Conservation (phyloP, 2,113 vertebrate genomes). For the Hemichromis elongatus region DNA sequence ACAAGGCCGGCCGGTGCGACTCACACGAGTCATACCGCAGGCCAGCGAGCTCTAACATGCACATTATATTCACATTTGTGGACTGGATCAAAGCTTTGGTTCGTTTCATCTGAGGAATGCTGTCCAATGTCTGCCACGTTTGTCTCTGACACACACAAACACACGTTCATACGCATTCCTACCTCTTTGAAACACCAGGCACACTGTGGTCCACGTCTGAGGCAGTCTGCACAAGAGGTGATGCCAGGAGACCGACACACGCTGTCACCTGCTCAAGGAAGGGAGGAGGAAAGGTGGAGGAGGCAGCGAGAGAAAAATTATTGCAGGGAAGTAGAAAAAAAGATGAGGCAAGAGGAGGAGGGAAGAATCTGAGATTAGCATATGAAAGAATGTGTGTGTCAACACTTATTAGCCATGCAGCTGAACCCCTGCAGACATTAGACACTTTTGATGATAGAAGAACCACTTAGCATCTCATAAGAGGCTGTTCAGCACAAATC, state of each 20-base stretch:
- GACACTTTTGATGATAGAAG: slow-evolving; percentile 26
- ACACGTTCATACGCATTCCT: slow-evolving; percentile 13
- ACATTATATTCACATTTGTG: slow-evolving; percentile 53
- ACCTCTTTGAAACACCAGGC: slow-evolving; percentile 97
- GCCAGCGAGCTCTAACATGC: slow-evolving; percentile 14
- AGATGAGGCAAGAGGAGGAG: not conserved
- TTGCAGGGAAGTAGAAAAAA: not conserved
- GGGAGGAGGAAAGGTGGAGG: not conserved
- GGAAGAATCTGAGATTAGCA: slow-evolving; percentile 35
- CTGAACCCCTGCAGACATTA: not conserved
- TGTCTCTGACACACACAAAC: not conserved
- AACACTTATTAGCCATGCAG: slow-evolving; percentile 39
- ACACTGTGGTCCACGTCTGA: slow-evolving; percentile 86
- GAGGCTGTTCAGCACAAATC: not conserved
- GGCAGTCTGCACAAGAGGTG: slow-evolving; percentile 82
- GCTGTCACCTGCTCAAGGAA: slow-evolving; percentile 75
- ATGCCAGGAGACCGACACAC: slow-evolving; percentile 78
- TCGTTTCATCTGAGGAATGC: slow-evolving; percentile 49
- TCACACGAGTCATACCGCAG: slow-evolving; percentile 11
- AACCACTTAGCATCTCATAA: slow-evolving; percentile 24
- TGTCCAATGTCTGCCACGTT: not conserved
- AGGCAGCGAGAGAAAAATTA: not conserved
- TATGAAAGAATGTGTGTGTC: slow-evolving; percentile 37
- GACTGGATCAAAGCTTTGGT: slow-evolving; percentile 43
- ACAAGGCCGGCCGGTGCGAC: not conserved